Evolutionary conservation across 2,888 invertebrate species (phyloP).

Genomic region (Emmelina monodactyla): DNA sequence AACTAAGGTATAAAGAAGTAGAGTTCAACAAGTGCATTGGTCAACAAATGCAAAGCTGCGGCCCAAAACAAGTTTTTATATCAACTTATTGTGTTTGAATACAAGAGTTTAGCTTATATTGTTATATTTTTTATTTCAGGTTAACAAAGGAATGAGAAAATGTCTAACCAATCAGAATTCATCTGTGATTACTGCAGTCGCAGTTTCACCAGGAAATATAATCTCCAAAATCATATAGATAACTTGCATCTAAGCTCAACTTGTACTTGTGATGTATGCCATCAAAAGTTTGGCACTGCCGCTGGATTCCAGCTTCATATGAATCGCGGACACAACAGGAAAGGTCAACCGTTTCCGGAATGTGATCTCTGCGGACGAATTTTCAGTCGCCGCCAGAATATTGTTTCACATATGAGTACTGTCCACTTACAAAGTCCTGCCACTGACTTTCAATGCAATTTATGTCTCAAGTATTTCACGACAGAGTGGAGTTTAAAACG

Average conservation of each 20-base stretch:
- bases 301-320: slow-evolving; percentile 34
- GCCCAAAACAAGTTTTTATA: too few species aligned
- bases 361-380: slow-evolving; percentile 45
- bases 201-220: slow-evolving; percentile 42
- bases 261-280: slow-evolving; percentile 35
- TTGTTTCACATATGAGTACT: slow-evolving; percentile 43
- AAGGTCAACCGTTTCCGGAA: slow-evolving; percentile 34
- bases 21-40: too few species aligned
- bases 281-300: slow-evolving; percentile 33
- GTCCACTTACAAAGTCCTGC: slow-evolving; percentile 33
- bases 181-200: slow-evolving; percentile 43
- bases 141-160: too few species aligned
- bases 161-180: too few species aligned
- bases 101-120: too few species aligned
- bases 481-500: slow-evolving; percentile 37
- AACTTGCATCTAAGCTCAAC: slow-evolving; percentile 36
- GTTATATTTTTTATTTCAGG: too few species aligned
- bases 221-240: slow-evolving; percentile 42
- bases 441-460: slow-evolving; percentile 25
- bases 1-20: too few species aligned
- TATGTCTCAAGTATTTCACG: slow-evolving; percentile 35
- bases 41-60: too few species aligned
- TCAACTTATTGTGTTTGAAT: too few species aligned
- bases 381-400: slow-evolving; percentile 46
- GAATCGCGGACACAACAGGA: slow-evolving; percentile 35